These are phyloP conservation scores for Ceratina japonica DNA, from an alignment of 1,140 invertebrate genomes.

Conservation along the genomic window DNA sequence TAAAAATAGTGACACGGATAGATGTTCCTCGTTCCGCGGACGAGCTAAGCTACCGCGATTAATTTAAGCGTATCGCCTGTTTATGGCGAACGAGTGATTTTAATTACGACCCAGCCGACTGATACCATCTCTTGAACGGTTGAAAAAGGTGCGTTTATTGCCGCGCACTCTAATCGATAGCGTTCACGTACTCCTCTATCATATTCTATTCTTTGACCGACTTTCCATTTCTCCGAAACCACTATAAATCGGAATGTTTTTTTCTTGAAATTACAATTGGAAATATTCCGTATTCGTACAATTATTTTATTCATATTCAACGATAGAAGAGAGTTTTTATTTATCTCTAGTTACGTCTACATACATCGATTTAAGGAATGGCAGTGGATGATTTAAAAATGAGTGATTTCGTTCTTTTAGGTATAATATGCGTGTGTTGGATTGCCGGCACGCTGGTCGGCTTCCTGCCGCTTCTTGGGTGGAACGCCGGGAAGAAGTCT, in stretches of 20 bases:
- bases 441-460: slow-evolving; percentile 88
- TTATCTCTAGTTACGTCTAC: too few species aligned
- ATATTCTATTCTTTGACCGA: slow-evolving; percentile 30
- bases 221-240: slow-evolving; percentile 8
- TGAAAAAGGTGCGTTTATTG: slow-evolving; percentile 45
- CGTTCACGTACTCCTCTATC: slow-evolving; percentile 30
- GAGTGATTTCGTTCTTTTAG: slow-evolving; percentile 79
- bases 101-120: slow-evolving; percentile 54
- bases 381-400: not conserved
- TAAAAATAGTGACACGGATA: not conserved
- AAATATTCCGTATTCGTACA: not conserved
- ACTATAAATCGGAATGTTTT: not conserved
- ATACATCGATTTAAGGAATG: not conserved
- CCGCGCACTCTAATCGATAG: slow-evolving; percentile 32
- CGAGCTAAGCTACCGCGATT: slow-evolving; percentile 7
- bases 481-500: slow-evolving; percentile 84
- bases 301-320: too few species aligned
- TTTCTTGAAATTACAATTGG: not conserved
- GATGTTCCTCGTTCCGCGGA: slow-evolving; percentile 5
- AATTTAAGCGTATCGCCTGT: slow-evolving; percentile 48
- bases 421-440: slow-evolving; percentile 93
- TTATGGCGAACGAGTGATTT: slow-evolving; percentile 55
- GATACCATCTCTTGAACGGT: slow-evolving; percentile 18
- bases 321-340: too few species aligned
- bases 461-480: slow-evolving; percentile 91